Evolutionary conservation across 2,797 vertebrate genomes (phyloP), one percentile per base, ranked within the genome.

Genomic region (Clarias fuscus): DNA sequence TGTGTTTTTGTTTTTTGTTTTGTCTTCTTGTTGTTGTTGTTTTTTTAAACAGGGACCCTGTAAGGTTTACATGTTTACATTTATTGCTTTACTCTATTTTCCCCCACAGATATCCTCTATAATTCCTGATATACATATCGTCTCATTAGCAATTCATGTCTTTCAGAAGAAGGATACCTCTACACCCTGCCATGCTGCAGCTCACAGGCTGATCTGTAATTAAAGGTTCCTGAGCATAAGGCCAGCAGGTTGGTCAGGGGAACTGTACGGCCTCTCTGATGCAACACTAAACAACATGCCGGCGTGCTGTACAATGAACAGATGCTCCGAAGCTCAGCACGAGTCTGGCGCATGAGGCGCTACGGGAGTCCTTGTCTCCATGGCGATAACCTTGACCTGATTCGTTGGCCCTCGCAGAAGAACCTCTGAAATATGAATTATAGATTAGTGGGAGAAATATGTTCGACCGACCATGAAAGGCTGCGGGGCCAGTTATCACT

Each of bases 321-420:
- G 30, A 62, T 75, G 80, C 75, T 53, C 30, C 37, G 37, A n/a
- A 68, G 48, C 77, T 64, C 62, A 58, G 73, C 77, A 79, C 65
- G 48, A 82, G 72, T 70, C 71, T 76, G 75, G 71, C 64, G 40
- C 59, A 81, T 10, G 15, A 8, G 33, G 64, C 53, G 84, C 84
- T 13, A 65, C 80, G 78, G 73, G 37, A 84, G 83, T 61, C 85
- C 17, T 64, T 27, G 85, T 89, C 68, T 88, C 89, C 89, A 88
- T 88, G 87, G 87, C 30, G 79, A 89, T 85, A 86, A 86, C 89
- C 89, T 89, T 88, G 86, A 59, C 64, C 84, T 86, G 84, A 56
- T 87, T 84, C 85, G 67, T 40, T 81, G 65, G 72, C 48, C 72
- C 37, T 84, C 72, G 20, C 61, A 65, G 62, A 81, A 67, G 56